Percentiles rank a stretch among this genome's conserved stretches.
phyloP scores from a whole-genome alignment of 2,113 vertebrate genomes.

The Fukomys damarensis region DNA sequence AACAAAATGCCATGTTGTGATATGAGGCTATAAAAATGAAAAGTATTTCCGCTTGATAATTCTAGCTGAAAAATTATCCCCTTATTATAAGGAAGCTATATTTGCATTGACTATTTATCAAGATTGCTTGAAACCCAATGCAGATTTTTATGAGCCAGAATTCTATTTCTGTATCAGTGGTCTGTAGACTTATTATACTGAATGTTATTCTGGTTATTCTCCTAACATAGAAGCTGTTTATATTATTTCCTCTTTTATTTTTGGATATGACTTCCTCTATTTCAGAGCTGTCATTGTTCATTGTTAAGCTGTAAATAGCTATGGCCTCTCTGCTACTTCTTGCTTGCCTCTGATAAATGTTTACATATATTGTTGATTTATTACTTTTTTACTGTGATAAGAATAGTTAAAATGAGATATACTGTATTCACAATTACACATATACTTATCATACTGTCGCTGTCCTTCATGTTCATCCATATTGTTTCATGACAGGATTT shows the following conservation, averaged over 20 bases:
- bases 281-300: conserved; percentile 35
- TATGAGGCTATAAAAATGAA: background rate
- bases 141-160: background rate
- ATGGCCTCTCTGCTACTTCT: background rate
- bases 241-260: conserved; percentile 48
- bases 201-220: background rate
- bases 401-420: background rate
- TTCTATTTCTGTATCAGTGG: background rate
- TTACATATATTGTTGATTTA: conserved; percentile 21
- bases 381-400: background rate
- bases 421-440: background rate
- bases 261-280: conserved; percentile 45
- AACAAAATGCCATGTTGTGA: background rate
- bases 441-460: background rate
- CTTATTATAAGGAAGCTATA: background rate
- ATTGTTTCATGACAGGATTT: background rate
- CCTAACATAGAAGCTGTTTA: background rate
- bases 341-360: background rate
- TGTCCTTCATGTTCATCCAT: background rate
- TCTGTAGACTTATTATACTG: background rate
- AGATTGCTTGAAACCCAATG: background rate
- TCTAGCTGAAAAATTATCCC: background rate
- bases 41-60: background rate
- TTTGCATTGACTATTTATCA: background rate
- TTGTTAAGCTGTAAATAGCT: conserved; percentile 60